phyloP scores from a whole-genome alignment of 2,113 vertebrate genomes.

The Phalacrocorax pelagicus region DNA sequence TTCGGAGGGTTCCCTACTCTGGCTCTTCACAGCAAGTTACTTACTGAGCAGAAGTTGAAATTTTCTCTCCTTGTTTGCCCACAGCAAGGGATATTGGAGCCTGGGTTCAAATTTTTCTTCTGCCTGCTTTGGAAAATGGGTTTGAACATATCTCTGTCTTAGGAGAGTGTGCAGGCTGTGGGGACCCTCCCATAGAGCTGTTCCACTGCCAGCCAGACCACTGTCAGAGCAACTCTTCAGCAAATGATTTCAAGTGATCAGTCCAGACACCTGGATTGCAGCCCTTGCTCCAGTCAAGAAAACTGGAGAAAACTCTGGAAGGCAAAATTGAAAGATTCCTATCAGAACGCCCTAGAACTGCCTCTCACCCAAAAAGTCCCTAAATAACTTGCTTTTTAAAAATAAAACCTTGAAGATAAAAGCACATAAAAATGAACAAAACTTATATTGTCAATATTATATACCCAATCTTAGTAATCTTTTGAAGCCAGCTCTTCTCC shows the following conservation, averaged over 20 bases:
- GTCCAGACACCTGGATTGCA: background rate
- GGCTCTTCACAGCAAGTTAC: background rate
- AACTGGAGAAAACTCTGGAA: background rate
- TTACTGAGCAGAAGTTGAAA: background rate
- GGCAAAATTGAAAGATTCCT: background rate
- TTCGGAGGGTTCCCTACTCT: background rate
- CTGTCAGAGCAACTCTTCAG: background rate
- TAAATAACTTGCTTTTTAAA: background rate
- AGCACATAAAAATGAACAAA: background rate
- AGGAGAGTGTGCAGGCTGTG: rapidly evolving
- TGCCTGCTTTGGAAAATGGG: background rate
- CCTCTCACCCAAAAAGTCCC: background rate
- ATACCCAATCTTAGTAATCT: background rate
- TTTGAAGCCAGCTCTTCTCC: background rate
- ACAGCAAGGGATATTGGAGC: background rate
- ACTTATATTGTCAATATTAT: background rate
- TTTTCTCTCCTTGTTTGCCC: background rate
- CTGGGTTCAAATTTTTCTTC: background rate
- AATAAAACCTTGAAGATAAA: background rate
- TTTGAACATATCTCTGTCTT: background rate
- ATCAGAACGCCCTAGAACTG: background rate
- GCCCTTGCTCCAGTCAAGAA: background rate
- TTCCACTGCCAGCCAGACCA: background rate
- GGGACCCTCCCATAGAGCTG: background rate
- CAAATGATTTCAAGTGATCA: background rate